phyloP scores from a whole-genome alignment of 1,140 invertebrate species.

The Choristoneura fumiferana region DNA sequence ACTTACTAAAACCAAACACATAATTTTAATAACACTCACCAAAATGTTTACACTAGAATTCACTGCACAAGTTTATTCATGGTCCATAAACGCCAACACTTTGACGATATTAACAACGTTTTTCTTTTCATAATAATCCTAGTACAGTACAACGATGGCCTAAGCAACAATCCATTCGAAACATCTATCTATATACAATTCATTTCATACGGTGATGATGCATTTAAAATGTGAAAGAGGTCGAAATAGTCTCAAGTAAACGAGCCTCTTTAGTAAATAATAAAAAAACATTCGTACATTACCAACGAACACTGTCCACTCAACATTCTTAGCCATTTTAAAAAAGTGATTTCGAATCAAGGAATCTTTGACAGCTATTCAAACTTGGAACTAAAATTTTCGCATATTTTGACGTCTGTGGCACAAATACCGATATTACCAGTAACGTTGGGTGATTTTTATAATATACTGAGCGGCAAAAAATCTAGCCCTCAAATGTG shows the following conservation, averaged over 20 bases:
- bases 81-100: neutral
- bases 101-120: neutral
- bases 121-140: conserved; percentile 17
- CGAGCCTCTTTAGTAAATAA: conserved; percentile 37
- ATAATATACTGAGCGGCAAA: too few relatives aligned
- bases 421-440: neutral
- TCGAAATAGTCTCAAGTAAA: conserved; percentile 47
- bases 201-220: conserved; percentile 33
- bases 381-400: neutral
- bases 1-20: too few relatives aligned
- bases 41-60: too few relatives aligned
- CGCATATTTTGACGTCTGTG: neutral
- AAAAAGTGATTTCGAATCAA: conserved; percentile 31
- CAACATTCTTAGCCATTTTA: conserved; percentile 69
- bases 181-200: conserved; percentile 28
- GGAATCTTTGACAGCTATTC: conserved; percentile 35
- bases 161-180: conserved; percentile 28
- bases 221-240: conserved; percentile 36
- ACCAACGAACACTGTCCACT: conserved; percentile 65
- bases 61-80: too few relatives aligned
- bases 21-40: too few relatives aligned
- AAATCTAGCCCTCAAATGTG: too few relatives aligned
- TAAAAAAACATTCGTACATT: conserved; percentile 28
- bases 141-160: conserved; percentile 31
- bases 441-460: neutral